phyloP scores from a whole-genome alignment of 2,888 invertebrate species.

The Hirtodrosophila trivittata region DNA sequence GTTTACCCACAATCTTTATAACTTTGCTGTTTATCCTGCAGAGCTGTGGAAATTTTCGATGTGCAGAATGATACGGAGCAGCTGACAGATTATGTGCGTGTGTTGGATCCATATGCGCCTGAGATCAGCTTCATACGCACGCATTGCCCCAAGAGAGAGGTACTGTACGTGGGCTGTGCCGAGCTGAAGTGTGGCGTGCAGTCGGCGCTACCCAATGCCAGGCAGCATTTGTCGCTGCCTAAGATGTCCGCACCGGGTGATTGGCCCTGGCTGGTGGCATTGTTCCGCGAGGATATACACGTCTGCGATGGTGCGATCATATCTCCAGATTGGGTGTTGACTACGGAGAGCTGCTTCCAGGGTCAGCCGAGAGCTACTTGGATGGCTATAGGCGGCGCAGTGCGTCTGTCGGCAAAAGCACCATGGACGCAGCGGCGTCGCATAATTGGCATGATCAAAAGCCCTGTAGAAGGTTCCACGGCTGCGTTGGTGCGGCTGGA shows the following conservation, averaged over 20 bases:
- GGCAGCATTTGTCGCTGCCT: slow-evolving; percentile 85
- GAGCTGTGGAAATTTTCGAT: slow-evolving; percentile 89
- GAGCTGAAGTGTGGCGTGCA: slow-evolving; percentile 90
- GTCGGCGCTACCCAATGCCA: slow-evolving; percentile 84
- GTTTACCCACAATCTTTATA: not conserved
- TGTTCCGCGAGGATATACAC: slow-evolving; percentile 92
- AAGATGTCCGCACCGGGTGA: slow-evolving; percentile 92
- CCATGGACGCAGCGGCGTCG: slow-evolving; percentile 95
- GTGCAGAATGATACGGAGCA: slow-evolving; percentile 86
- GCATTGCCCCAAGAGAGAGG: slow-evolving; percentile 90
- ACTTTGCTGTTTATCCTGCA: slow-evolving; percentile 71
- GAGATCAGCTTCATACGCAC: slow-evolving; percentile 93
- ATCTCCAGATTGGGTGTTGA: slow-evolving; percentile 92
- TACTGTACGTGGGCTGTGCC: slow-evolving; percentile 91
- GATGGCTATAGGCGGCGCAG: slow-evolving; percentile 91
- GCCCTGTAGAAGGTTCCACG: slow-evolving; percentile 94
- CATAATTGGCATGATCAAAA: slow-evolving; percentile 93
- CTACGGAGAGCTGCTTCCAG: slow-evolving; percentile 94
- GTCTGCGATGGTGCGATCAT: slow-evolving; percentile 93
- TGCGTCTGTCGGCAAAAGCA: slow-evolving; percentile 90
- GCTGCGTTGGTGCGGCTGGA: slow-evolving; percentile 92
- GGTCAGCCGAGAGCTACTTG: slow-evolving; percentile 95
- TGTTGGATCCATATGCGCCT: slow-evolving; percentile 91
- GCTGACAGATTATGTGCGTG: slow-evolving; percentile 89
- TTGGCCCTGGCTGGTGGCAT: slow-evolving; percentile 96